Evolutionary conservation across 1,140 invertebrate species (phyloP).

Genomic region (Drosophila quadrilineata): DNA sequence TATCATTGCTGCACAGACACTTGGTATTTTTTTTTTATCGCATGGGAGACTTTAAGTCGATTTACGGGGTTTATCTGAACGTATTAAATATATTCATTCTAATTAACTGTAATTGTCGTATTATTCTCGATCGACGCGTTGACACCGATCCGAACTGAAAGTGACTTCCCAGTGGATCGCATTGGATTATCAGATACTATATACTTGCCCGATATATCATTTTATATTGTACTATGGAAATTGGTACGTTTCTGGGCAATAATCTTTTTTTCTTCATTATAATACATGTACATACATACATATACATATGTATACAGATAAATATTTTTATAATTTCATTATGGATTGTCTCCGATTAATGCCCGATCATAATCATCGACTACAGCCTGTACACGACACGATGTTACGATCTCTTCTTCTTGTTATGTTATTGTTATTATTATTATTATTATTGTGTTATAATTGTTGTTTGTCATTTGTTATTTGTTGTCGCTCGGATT

Average conservation of each 20-base stretch:
- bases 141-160: conserved; percentile 60
- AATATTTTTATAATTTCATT: conserved; percentile 72
- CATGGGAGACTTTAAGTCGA: too few relatives aligned
- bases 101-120: conserved; percentile 63
- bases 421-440: conserved; percentile 2
- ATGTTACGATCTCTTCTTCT: not conserved
- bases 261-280: too few relatives aligned
- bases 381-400: conserved; percentile 47
- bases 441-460: conserved; percentile 2
- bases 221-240: not conserved
- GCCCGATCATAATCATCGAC: conserved; percentile 68
- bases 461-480: conserved; percentile 6
- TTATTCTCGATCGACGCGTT: conserved; percentile 48
- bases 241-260: conserved; percentile 36
- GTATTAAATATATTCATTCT: conserved; percentile 52
- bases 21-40: conserved; percentile 12
- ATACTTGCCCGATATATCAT: not conserved
- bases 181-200: not conserved
- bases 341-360: conserved; percentile 72
- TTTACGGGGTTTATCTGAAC: conserved; percentile 50
- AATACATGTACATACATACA: too few relatives aligned
- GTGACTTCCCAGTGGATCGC: conserved; percentile 54
- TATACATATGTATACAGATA: too few relatives aligned
- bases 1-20: conserved; percentile 39
- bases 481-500: conserved; percentile 41